These are phyloP conservation scores for Clistopyga incitator DNA, from an alignment of 2,888 invertebrate genomes.

Conservation along the genomic window DNA sequence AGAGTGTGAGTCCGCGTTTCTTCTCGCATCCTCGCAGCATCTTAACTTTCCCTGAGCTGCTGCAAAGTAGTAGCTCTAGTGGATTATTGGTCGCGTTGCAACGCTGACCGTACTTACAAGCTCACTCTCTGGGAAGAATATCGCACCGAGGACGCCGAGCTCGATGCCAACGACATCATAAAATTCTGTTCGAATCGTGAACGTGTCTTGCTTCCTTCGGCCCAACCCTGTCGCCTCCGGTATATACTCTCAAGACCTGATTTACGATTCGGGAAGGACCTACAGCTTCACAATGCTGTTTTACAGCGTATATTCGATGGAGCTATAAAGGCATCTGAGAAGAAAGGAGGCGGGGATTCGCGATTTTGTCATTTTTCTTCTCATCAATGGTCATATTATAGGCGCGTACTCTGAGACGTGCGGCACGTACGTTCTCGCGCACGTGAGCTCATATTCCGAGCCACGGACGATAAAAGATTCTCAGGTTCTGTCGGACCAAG, in stretches of 20 bases:
- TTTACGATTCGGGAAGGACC: constrained; percentile 58
- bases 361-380: constrained; percentile 23
- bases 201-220: constrained; percentile 28
- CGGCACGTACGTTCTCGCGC: not conserved
- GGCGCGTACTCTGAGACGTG: constrained; percentile 5
- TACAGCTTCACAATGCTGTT: constrained; percentile 33
- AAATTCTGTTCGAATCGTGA: constrained; percentile 12
- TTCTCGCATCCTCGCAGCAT: constrained; percentile 20
- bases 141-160: constrained; percentile 25
- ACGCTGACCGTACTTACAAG: not conserved
- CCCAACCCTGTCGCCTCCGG: constrained; percentile 18
- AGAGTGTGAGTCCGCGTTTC: constrained; percentile 6
- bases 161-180: constrained; percentile 57
- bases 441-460: not conserved
- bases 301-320: not conserved
- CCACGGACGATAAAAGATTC: constrained; percentile 7
- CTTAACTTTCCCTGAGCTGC: constrained; percentile 51
- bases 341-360: constrained; percentile 40
- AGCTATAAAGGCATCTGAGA: not conserved
- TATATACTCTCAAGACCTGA: constrained; percentile 51
- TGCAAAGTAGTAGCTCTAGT: constrained; percentile 9
- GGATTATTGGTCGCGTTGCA: constrained; percentile 36
- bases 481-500: constrained; percentile 6
- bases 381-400: constrained; percentile 31
- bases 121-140: not conserved